Base-by-base conservation (phyloP, 2,888 invertebrate genomes). In the Polyommatus iphigenia region DNA sequence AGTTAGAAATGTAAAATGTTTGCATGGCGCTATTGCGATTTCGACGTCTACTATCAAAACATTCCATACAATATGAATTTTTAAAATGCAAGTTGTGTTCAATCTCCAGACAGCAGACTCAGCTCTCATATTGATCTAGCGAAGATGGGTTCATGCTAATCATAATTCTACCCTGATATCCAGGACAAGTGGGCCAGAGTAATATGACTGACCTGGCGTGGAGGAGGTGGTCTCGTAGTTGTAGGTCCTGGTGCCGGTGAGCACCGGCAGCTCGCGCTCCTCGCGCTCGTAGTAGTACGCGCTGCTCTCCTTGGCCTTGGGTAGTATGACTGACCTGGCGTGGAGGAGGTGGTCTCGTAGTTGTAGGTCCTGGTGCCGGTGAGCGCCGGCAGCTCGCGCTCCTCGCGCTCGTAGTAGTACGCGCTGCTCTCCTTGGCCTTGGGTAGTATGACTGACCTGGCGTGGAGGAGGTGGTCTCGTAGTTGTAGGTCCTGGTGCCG, bases 381-480 rank as follows among this genome's bases (percentile, higher is more conserved):
- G 82, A 92, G 85, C 2, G 91, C 85, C 0, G 94, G 94, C 4
- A 93, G 84, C 0, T 92, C 91, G 3, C 92, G 82, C 80, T 93
- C 93, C 67, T 93, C 91, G 1, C 90, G 82, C 81, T 92, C 90
- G 84, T 92, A 94, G 85, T 90, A 93, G 78, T 94, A 93, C 0
- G 90, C 85, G 82, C 83, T 91, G 82, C 86, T 36, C 36, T 36
- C 36, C 36, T 36, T 36, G 36, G 36, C 7, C 36, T 36, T 36
- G 36, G 36, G 36, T 36, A 36, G 36, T 36, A 36, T 36, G 7
- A 36, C 36, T 36, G 36, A 36, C 36, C 36, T 36, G 36, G 36
- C 36, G 36, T 36, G 36, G 36, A 36, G 36, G 36, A 36, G 36
- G 36, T 36, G 36, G 36, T 36, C 36, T 36, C 36, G 36, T 36